A percentile compares a stretch with the other conserved stretches of the same genome.
Evolutionary conservation across 2,888 invertebrate genomes (phyloP).

Genomic region (Nipponacmea schrenckii): DNA sequence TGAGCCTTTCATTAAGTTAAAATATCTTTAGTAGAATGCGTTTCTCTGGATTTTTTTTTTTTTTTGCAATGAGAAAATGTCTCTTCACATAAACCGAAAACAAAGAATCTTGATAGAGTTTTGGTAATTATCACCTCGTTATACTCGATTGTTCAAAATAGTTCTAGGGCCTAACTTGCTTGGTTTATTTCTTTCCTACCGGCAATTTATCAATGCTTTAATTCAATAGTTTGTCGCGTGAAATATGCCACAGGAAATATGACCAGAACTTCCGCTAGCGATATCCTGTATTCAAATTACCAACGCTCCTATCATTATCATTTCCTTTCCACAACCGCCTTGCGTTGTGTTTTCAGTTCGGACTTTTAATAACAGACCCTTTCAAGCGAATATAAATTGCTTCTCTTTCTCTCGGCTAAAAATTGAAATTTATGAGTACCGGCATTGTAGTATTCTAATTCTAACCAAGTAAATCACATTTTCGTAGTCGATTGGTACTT

Average conservation of each 20-base stretch:
- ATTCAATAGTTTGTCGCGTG: conserved; percentile 2
- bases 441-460: conserved; percentile 4
- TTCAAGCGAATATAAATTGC: conserved; percentile 2
- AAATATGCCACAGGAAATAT: neutral
- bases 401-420: conserved; percentile 1
- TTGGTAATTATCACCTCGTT: no score
- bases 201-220: neutral
- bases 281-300: conserved; percentile 7
- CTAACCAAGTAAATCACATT: conserved; percentile 22
- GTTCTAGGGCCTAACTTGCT: no score
- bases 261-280: neutral
- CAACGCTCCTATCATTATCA: neutral
- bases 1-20: no score
- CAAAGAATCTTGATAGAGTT: no score
- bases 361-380: neutral
- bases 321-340: neutral
- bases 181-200: no score
- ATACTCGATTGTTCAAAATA: no score
- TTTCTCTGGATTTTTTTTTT: no score
- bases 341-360: neutral
- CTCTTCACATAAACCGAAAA: no score
- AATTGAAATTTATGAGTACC: neutral
- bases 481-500: conserved; percentile 21
- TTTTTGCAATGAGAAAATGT: no score
- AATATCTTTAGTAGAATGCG: no score